A percentile compares a stretch with the other conserved stretches of the same genome.
Evolutionary conservation across 2,888 invertebrate genomes (phyloP).

Genomic region (Altica lythri): DNA sequence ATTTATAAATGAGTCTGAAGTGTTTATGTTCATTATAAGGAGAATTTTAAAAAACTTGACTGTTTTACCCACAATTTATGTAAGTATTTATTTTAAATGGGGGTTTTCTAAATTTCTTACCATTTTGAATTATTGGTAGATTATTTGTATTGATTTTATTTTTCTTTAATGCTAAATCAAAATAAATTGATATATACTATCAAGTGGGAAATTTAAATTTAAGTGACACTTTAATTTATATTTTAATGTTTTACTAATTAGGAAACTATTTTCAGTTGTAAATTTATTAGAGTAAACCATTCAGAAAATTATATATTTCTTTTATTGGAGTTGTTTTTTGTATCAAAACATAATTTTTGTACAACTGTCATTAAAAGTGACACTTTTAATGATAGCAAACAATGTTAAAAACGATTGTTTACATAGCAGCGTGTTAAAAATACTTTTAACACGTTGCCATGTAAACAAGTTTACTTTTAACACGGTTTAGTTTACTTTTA

Average conservation of each 20-base stretch:
- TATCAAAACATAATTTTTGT: no score
- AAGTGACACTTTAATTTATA: conserved; percentile 32
- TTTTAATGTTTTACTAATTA: conserved; percentile 34
- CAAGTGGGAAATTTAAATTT: conserved; percentile 26
- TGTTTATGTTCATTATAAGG: conserved; percentile 8
- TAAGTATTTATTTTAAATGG: conserved; percentile 19
- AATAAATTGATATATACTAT: conserved; percentile 21
- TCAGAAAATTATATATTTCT: conserved; percentile 25
- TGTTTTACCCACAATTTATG: conserved; percentile 25
- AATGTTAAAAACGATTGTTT: no score
- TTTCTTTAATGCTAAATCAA: conserved; percentile 24
- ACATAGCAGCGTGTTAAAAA: no score
- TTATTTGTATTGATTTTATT: conserved; percentile 11
- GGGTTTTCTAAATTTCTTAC: conserved; percentile 27
- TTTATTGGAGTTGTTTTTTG: no score
- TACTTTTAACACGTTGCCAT: no score
- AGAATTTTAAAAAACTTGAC: conserved; percentile 22
- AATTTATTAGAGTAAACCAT: conserved; percentile 39
- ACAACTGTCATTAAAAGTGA: no score
- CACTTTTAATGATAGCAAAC: no score
- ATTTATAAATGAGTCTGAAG: conserved; percentile 12
- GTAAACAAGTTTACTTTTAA: no score
- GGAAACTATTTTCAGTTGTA: conserved; percentile 36
- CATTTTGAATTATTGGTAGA: conserved; percentile 8
- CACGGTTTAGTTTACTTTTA: no score